Conservation (phyloP, 2,888 invertebrate species). For the Phytoseiulus persimilis region DNA sequence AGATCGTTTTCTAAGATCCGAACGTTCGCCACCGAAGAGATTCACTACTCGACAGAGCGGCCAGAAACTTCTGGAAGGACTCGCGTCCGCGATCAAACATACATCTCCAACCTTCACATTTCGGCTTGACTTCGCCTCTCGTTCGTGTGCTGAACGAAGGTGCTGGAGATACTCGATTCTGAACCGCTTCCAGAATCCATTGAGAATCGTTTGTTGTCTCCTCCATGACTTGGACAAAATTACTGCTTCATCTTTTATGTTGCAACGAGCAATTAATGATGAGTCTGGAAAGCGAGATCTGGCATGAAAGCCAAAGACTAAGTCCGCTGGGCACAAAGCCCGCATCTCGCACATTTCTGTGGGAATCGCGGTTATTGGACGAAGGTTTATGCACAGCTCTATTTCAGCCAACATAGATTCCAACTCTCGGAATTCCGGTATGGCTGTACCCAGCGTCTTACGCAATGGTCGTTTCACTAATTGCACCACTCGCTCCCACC, state of each 20-base stretch:
- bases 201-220: not conserved
- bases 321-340: not conserved
- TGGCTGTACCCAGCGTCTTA: not conserved
- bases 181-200: not conserved
- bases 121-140: not conserved
- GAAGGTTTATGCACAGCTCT: not conserved
- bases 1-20: not conserved
- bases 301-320: not conserved
- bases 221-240: not conserved
- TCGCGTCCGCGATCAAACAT: not conserved
- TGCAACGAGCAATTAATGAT: not conserved
- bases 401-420: not conserved
- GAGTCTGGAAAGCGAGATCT: not conserved
- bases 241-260: not conserved
- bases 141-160: not conserved
- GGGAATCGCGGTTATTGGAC: not conserved
- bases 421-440: not conserved
- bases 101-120: not conserved
- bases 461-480: not conserved
- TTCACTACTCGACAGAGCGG: not conserved
- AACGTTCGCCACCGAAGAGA: not conserved
- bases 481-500: not conserved
- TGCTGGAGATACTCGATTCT: not conserved
- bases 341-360: not conserved
- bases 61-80: not conserved